Percentiles rank a stretch among this genome's conserved stretches.
phyloP scores from a whole-genome alignment of 2,113 vertebrate genomes.

The Antennarius striatus region DNA sequence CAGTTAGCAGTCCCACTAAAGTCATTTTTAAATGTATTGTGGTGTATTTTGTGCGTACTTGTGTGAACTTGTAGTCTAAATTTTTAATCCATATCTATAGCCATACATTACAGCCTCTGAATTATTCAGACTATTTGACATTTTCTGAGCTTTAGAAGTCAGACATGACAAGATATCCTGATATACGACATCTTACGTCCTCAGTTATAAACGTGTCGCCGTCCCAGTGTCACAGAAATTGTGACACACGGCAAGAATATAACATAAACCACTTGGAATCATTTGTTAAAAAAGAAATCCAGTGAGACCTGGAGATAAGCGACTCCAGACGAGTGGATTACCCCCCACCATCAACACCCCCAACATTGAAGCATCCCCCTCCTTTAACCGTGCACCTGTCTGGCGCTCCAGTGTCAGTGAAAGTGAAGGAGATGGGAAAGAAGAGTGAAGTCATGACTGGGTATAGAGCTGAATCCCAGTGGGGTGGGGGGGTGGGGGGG shows the following conservation, averaged over 20 bases:
- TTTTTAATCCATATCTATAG: too few species aligned
- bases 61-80: too few species aligned
- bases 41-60: too few species aligned
- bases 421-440: constrained; percentile 53
- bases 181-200: too few species aligned
- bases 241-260: neutral
- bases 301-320: constrained; percentile 17
- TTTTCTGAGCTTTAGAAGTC: too few species aligned
- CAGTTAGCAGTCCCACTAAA: too few species aligned
- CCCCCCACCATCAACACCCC: neutral
- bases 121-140: too few species aligned
- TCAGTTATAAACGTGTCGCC: neutral
- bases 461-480: constrained; percentile 52
- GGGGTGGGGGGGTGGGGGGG: constrained; percentile 45
- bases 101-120: too few species aligned
- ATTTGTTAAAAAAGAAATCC: constrained; percentile 13
- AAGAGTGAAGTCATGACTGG: constrained; percentile 54
- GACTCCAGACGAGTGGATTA: constrained; percentile 32
- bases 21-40: too few species aligned
- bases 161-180: too few species aligned
- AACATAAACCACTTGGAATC: constrained; percentile 5
- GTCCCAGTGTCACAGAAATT: neutral
- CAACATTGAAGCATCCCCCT: constrained; percentile 15
- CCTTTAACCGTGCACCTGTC: constrained; percentile 57
- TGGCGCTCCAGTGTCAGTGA: constrained; percentile 63